Evolutionary conservation across 2,888 invertebrate genomes (phyloP).

Genomic region (Acleris cristana): DNA sequence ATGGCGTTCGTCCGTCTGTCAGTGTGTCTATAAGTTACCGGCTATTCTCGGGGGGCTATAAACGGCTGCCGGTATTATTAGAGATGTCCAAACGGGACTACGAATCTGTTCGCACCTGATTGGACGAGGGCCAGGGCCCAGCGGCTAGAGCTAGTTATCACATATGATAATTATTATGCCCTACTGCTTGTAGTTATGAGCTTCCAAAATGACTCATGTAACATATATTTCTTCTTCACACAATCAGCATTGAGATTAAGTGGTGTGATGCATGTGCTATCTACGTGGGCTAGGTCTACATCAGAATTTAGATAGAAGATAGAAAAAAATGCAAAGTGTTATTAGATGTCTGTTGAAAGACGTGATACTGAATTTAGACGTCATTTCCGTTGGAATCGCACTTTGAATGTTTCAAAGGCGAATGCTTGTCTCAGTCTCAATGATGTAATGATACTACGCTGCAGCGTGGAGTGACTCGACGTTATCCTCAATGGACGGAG

Average conservation of each 20-base stretch:
- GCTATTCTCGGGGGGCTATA: slow-evolving; percentile 78
- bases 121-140: slow-evolving; percentile 66
- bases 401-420: background rate
- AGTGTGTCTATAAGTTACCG: slow-evolving; percentile 60
- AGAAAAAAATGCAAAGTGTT: too few species aligned
- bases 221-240: too few species aligned
- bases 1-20: slow-evolving; percentile 50
- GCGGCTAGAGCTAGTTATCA: slow-evolving; percentile 15
- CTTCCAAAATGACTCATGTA: too few species aligned
- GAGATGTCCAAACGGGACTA: slow-evolving; percentile 69
- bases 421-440: slow-evolving; percentile 3
- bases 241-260: too few species aligned
- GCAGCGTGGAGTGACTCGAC: background rate
- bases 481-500: slow-evolving; percentile 2
- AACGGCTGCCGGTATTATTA: slow-evolving; percentile 73
- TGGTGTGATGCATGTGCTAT: background rate
- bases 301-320: too few species aligned
- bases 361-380: background rate
- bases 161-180: slow-evolving; percentile 28
- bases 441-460: slow-evolving; percentile 19
- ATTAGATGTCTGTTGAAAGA: background rate
- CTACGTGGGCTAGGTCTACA: too few species aligned
- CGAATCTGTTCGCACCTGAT: slow-evolving; percentile 73
- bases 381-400: slow-evolving; percentile 9
- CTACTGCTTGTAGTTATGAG: too few species aligned